Evolutionary conservation across 2,888 invertebrate genomes (phyloP).

Genomic region (Tuberolachnus salignus): DNA sequence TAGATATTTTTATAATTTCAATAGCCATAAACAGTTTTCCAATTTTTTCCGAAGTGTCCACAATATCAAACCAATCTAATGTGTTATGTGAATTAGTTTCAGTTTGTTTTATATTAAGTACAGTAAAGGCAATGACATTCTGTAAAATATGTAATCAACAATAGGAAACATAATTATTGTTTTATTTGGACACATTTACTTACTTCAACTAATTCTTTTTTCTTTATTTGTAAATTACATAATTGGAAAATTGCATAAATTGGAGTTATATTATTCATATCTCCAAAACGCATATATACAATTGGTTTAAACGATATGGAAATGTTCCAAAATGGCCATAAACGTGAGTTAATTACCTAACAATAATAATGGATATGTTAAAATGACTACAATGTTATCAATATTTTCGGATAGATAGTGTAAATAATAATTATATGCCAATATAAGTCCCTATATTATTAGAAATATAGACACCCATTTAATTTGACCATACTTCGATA

Average conservation of each 20-base stretch:
- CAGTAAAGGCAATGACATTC: slow-evolving; percentile 26
- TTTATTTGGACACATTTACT: not conserved
- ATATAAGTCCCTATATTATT: too few species aligned
- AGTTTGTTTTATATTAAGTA: not conserved
- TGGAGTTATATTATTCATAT: not conserved
- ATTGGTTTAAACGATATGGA: slow-evolving; percentile 22
- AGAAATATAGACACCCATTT: too few species aligned
- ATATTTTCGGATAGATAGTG: not conserved
- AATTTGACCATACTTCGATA: too few species aligned
- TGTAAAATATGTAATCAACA: slow-evolving; percentile 1
- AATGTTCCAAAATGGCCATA: slow-evolving; percentile 27
- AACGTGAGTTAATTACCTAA: slow-evolving; percentile 19
- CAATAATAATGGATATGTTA: not conserved
- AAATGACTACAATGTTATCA: not conserved
- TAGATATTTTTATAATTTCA: not conserved
- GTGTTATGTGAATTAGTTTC: not conserved
- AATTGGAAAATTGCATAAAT: slow-evolving; percentile 23
- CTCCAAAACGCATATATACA: not conserved
- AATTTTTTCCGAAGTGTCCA: slow-evolving; percentile 6
- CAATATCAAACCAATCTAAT: slow-evolving; percentile 18
- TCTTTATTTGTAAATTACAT: not conserved
- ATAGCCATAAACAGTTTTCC: slow-evolving; percentile 14
- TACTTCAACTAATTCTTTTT: slow-evolving; percentile 6
- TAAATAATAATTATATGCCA: not conserved
- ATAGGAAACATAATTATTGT: too few species aligned